Conservation (phyloP, 2,888 invertebrate genomes). For the Synanthedon formicaeformis region DNA sequence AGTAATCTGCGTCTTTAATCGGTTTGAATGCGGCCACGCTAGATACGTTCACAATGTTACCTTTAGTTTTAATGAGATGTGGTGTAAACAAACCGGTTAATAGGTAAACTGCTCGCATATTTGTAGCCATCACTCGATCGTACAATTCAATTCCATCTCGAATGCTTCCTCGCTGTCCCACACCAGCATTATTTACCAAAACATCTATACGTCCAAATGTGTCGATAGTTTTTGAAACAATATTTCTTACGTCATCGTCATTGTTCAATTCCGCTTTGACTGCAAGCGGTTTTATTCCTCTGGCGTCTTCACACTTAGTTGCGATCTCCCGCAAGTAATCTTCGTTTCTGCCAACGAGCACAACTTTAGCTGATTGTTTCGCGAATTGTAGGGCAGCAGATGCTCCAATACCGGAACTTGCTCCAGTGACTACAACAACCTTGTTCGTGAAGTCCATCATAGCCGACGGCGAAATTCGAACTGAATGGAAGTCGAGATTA, state of each 20-base stretch:
- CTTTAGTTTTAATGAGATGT: constrained; percentile 81
- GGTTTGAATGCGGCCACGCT: constrained; percentile 84
- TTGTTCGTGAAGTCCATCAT: constrained; percentile 71
- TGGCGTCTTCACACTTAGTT: constrained; percentile 60
- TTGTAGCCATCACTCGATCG: constrained; percentile 86
- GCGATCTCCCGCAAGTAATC: constrained; percentile 75
- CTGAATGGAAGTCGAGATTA: constrained; percentile 6
- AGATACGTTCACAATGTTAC: constrained; percentile 92
- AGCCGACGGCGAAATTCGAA: constrained; percentile 12
- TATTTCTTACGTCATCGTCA: constrained; percentile 74
- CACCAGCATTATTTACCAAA: constrained; percentile 88
- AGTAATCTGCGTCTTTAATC: constrained; percentile 73
- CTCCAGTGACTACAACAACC: constrained; percentile 75
- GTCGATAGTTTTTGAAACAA: constrained; percentile 75
- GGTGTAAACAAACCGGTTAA: constrained; percentile 87
- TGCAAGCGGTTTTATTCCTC: constrained; percentile 63
- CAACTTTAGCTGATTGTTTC: constrained; percentile 73
- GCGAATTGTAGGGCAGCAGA: constrained; percentile 76
- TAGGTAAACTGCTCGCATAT: constrained; percentile 81
- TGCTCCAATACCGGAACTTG: constrained; percentile 81
- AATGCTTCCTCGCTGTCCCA: constrained; percentile 79
- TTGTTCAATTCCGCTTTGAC: constrained; percentile 74
- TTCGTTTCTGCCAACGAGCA: constrained; percentile 77
- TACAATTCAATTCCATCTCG: constrained; percentile 85
- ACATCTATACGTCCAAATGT: constrained; percentile 80